Percentiles rank a stretch among this genome's conserved stretches.
These are phyloP conservation scores for Nesidiocoris tenuis DNA, from an alignment of 2,888 invertebrate species.

Conservation along the genomic window DNA sequence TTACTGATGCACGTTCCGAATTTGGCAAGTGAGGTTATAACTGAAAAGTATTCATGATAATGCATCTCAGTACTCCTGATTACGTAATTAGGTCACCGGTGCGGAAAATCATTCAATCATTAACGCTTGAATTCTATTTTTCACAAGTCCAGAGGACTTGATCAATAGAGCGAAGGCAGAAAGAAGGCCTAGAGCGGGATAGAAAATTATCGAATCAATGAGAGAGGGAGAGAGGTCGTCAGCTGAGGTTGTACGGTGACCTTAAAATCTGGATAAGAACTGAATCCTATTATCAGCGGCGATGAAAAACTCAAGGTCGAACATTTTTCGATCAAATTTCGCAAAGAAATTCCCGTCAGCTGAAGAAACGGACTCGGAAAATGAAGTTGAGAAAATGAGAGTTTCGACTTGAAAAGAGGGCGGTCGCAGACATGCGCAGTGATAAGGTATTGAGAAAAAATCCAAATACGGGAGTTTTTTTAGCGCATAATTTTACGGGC, in stretches of 20 bases:
- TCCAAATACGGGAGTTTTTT: neutral
- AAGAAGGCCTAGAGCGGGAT: too few relatives aligned
- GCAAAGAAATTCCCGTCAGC: neutral
- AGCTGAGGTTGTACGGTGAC: neutral
- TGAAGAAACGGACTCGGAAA: neutral
- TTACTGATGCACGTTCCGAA: too few relatives aligned
- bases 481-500: too few relatives aligned
- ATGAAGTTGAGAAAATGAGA: neutral
- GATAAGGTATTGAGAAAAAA: neutral
- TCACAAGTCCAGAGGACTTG: too few relatives aligned
- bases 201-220: neutral
- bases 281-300: neutral
- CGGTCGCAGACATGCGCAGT: constrained; percentile 26
- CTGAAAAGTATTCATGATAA: too few relatives aligned
- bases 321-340: neutral
- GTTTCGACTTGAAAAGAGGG: constrained; percentile 15
- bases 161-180: too few relatives aligned
- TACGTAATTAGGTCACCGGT: too few relatives aligned
- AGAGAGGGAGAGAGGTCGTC: neutral
- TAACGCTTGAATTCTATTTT: too few relatives aligned
- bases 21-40: too few relatives aligned
- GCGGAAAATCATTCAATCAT: too few relatives aligned
- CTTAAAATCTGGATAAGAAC: neutral
- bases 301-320: neutral
- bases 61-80: too few relatives aligned